These are phyloP conservation scores for Drepanosiphum platanoidis DNA, from an alignment of 2,888 invertebrate genomes.

Conservation along the genomic window DNA sequence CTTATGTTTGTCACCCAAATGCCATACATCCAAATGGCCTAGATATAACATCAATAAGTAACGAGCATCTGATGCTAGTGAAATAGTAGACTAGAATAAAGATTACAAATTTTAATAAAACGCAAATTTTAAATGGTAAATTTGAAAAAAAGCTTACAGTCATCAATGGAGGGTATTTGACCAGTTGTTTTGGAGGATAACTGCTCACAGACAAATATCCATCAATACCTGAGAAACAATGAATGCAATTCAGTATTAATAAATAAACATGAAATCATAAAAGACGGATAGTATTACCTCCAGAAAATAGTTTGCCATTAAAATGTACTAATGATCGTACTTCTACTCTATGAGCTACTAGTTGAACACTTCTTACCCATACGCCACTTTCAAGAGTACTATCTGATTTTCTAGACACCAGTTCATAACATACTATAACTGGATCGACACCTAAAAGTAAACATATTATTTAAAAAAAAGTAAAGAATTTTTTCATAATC, in stretches of 20 bases:
- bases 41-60: slow-evolving; percentile 67
- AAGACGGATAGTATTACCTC: slow-evolving; percentile 69
- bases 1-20: slow-evolving; percentile 57
- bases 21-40: slow-evolving; percentile 68
- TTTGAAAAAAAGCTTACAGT: slow-evolving; percentile 67
- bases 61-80: slow-evolving; percentile 66
- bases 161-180: slow-evolving; percentile 79
- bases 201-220: slow-evolving; percentile 80
- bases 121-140: neutral
- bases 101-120: neutral
- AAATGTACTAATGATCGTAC: slow-evolving; percentile 78
- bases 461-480: slow-evolving; percentile 63
- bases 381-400: slow-evolving; percentile 69
- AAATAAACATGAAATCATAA: neutral
- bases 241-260: neutral
- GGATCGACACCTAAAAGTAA: slow-evolving; percentile 84
- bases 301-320: slow-evolving; percentile 77
- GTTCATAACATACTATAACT: slow-evolving; percentile 78
- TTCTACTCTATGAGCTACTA: slow-evolving; percentile 87
- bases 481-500: neutral
- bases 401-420: slow-evolving; percentile 70
- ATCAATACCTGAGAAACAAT: slow-evolving; percentile 71
- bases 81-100: slow-evolving; percentile 50
- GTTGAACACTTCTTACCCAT: slow-evolving; percentile 85
- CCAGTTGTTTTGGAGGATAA: slow-evolving; percentile 75